Evolutionary conservation across 2,113 vertebrate species (phyloP), one percentile per base, ranked within the genome.

Genomic region (Urocitellus parryii): DNA sequence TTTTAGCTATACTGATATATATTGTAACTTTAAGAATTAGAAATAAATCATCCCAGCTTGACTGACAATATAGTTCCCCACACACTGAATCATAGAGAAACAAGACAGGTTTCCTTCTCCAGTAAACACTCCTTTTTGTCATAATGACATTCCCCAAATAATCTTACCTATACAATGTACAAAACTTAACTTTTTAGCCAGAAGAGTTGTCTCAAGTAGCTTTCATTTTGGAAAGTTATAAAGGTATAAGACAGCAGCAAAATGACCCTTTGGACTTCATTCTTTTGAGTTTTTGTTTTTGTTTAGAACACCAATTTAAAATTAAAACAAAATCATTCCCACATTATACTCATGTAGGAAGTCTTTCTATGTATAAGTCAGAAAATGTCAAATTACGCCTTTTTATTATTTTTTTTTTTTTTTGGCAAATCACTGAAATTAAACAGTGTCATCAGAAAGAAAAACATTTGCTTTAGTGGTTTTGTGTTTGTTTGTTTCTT

Each of bases 391-490:
- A 92, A 84, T 34, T 87, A 97, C 98, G 82, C 82, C 96, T 16
- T 53, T 45, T 45, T 45, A 9, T 45, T 45, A 2, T 45, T 45
- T 45, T 45, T 45, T 45, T 45, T 45, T 45, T 7, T 53, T 53
- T 53, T 53, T 53, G 97, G 96, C 97, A 96, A 94, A 83, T 93
- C 95, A 91, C 93, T 85, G 91, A 92, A 97, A 93, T 45, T 56
- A 97, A 84, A 79, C 8, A 72, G 68, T 56, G 70, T 29, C 18
- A 24, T 67, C 7, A 18, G 88, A 37, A 74, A 61, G 3, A 8
- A 79, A 51, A 58, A 77, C 4, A 9, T 8, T 20, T 16, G 74
- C 39, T 73, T 94, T 94, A 0, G 0, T 68, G 84, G 8, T 45
- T 45, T 45, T 45, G 45, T 45, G 8, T 45, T 45, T 45, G 8